Evolutionary conservation across 2,113 vertebrate species (phyloP).

Genomic region (Urocynchramus pylzowi): DNA sequence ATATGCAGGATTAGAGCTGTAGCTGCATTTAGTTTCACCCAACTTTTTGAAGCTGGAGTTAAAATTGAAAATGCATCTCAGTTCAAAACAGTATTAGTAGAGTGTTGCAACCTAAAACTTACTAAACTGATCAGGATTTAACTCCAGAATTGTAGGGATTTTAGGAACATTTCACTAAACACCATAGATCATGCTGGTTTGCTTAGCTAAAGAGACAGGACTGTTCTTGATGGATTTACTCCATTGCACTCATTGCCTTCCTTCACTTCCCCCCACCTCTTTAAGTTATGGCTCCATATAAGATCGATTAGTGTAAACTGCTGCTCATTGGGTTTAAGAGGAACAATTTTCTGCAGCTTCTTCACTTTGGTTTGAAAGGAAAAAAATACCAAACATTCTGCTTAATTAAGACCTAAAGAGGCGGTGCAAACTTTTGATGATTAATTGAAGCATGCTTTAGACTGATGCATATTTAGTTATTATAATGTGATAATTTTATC

Average conservation of each 20-base stretch:
- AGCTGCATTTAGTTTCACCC: neutral
- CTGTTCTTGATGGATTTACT: neutral
- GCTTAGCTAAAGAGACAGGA: neutral
- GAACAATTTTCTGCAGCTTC: slow-evolving; percentile 49
- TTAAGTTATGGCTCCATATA: neutral
- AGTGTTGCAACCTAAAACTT: neutral
- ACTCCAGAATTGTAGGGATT: neutral
- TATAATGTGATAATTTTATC: slow-evolving; percentile 83
- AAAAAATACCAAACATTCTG: slow-evolving; percentile 63
- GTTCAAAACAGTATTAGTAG: neutral
- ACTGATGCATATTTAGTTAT: slow-evolving; percentile 80
- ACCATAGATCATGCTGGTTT: neutral
- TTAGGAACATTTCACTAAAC: neutral
- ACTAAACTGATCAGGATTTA: neutral
- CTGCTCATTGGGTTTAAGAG: slow-evolving; percentile 37
- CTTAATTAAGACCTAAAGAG: slow-evolving; percentile 78
- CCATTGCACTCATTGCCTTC: neutral
- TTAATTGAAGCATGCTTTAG: slow-evolving; percentile 81
- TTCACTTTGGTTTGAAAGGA: slow-evolving; percentile 49
- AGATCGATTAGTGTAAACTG: slow-evolving; percentile 47
- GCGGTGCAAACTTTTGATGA: slow-evolving; percentile 75
- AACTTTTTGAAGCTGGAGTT: neutral
- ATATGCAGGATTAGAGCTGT: neutral
- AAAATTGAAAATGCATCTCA: neutral
- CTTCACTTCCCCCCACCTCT: neutral